A percentile compares a stretch with the other conserved stretches of the same genome.
These are phyloP conservation scores for Hycleus cichorii DNA, from an alignment of 1,140 invertebrate species.

Conservation along the genomic window DNA sequence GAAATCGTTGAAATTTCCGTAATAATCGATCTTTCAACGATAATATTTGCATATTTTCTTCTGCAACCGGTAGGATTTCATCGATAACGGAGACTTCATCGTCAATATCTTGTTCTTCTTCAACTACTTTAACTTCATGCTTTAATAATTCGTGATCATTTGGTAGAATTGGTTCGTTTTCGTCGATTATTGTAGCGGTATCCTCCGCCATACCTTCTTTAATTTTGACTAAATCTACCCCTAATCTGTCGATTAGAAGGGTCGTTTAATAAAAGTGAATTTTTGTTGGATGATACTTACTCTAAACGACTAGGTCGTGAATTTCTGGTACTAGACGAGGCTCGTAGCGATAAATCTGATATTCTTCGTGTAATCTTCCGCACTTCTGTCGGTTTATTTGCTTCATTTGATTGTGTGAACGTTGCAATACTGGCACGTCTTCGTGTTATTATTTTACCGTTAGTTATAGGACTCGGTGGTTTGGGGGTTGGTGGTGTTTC, in stretches of 20 bases:
- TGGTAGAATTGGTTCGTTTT: slow-evolving; percentile 4
- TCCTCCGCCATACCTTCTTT: slow-evolving; percentile 32
- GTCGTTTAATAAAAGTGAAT: not conserved
- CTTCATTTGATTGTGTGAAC: slow-evolving; percentile 21
- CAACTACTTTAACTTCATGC: slow-evolving; percentile 4
- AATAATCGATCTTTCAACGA: slow-evolving; percentile 22
- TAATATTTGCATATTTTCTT: slow-evolving; percentile 12
- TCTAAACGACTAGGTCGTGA: slow-evolving; percentile 33
- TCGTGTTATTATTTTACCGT: slow-evolving; percentile 19
- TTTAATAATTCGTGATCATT: slow-evolving; percentile 10
- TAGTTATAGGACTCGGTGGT: slow-evolving; percentile 3
- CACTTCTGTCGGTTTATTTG: slow-evolving; percentile 12
- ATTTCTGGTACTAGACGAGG: slow-evolving; percentile 25
- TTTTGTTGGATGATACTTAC: slow-evolving; percentile 22
- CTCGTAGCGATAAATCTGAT: slow-evolving; percentile 30
- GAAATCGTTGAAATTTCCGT: slow-evolving; percentile 10
- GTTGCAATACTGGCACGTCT: slow-evolving; percentile 37
- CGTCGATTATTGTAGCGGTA: not conserved
- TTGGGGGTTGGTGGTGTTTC: slow-evolving; percentile 13
- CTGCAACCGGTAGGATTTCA: not conserved
- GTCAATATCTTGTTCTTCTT: not conserved
- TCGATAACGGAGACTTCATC: slow-evolving; percentile 4
- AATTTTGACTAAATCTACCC: slow-evolving; percentile 36
- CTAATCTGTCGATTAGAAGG: slow-evolving; percentile 24
- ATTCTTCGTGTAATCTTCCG: slow-evolving; percentile 32